Base-by-base conservation (phyloP, 2,888 invertebrate species). In the Pomacea canaliculata region DNA sequence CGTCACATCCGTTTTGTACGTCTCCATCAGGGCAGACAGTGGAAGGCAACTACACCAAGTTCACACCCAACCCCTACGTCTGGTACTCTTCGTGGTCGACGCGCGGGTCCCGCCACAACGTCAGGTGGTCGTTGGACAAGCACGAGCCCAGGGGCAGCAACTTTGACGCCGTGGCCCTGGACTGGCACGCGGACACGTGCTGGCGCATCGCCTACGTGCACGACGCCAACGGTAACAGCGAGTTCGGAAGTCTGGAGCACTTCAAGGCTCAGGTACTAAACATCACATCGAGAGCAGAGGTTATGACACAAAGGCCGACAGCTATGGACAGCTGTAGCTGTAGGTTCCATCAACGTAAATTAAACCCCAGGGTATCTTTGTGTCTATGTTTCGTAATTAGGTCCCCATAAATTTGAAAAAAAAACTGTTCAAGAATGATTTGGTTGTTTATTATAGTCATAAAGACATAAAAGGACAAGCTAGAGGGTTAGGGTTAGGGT, bases 151-250 rank as follows among this genome's bases (percentile, higher is more conserved):
- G 76, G 51, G 72, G 77, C 5, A 78, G 78, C 70, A 80, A 77
- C 66, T 70, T 70, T 27, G 78, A 80, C 76, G 72, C 51, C 9
- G 77, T 71, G 63, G 70, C 78, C 5, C 37, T 80, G 4, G 77
- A 78, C 76, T 80, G 81, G 81, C 76, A 78, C 65, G 79, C 78
- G 2, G 81, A 81, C 70, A 71, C 76, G 5, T 79, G 79, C 74
- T 81, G 83, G 83, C 73, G 75, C 10, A 71, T 73, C 2, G 78
- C 81, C 10, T 79, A 76, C 60, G 70, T 77, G 16, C 79, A 78
- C 66, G 80, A 77, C 51, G 69, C 16, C 4, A 77, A 70, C 18
- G 83, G 83, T 8, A 71, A 63, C 10, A 71, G 59, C 13, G 74
- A 73, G 48, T 77, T 70, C 62, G 83, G 83, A 7, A 69, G 69